Base-by-base conservation (phyloP, 1,140 invertebrate species). In the Drosophila nebulosa region DNA sequence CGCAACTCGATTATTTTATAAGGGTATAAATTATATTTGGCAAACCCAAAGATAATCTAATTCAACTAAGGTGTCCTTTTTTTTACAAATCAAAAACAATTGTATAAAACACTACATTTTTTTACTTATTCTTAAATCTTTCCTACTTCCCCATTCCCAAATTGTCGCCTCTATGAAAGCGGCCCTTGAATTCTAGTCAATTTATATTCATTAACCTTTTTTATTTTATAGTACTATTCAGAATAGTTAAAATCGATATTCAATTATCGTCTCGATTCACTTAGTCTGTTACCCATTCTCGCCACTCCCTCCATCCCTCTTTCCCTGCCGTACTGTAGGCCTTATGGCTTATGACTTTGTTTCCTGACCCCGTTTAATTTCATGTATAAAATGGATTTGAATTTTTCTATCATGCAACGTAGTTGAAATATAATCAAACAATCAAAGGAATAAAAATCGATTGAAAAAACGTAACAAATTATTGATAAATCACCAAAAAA, bases 251-350 rank as follows among this genome's bases (percentile, higher is more conserved):
- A 59, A 51, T 78, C 66, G 60, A 81, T 79, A 77, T 18, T 59
- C 16, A 68, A 69, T 73, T 64, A 52, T 73, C 32, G 55, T 67
- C 55, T 62, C 71, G 59, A 36, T 46, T 46, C 39, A 68, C 67
- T 73, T 90, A 90, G 88, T 90, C 88, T 90, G 88, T 90, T 90
- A 90, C 88, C 88, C 88, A 77, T 75, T 46, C 18, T 10, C 18
- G 30, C 7, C 9, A 7, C 16, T 9, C 16, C 16, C 2, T 10
- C 9, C n/a, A n/a, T n/a, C n/a, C n/a, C n/a, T n/a, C n/a, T n/a
- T n/a, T n/a, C 35, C n/a, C 12, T 14, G 24, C 4, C 24, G n/a
- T n/a, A n/a, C n/a, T 12, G 3, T 3, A 35, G 3, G 39, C 30
- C 2, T n/a, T 10, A 32, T 32, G 30, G 12, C 14, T 39, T 39